Percentiles rank a stretch among this genome's conserved stretches.
Evolutionary conservation across 2,888 invertebrate genomes (phyloP).

Genomic region (Cartodere bifasciata): DNA sequence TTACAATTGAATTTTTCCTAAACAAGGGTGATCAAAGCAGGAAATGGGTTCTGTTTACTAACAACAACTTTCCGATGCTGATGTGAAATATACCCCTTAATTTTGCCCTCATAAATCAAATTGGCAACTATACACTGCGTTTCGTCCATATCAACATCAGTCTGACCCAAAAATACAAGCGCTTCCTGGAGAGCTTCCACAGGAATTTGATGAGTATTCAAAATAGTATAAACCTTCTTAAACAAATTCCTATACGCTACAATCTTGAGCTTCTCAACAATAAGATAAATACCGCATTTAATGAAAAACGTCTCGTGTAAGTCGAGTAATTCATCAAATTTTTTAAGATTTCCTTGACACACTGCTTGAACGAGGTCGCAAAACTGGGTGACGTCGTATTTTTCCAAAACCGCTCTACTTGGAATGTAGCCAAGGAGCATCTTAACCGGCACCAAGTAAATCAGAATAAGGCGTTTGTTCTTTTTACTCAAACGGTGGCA

Average conservation of each 20-base stretch:
- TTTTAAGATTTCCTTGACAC: conserved; percentile 75
- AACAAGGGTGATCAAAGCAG: conserved; percentile 53
- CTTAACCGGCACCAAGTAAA: conserved; percentile 92
- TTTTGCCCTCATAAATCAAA: conserved; percentile 91
- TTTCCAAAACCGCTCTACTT: conserved; percentile 62
- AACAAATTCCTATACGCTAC: conserved; percentile 93
- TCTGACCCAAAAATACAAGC: conserved; percentile 65
- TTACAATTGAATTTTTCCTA: conserved; percentile 20
- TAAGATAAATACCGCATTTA: conserved; percentile 91
- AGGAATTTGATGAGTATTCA: conserved; percentile 78
- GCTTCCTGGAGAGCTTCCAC: conserved; percentile 74
- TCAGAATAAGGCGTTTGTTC: conserved; percentile 86
- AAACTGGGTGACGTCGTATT: conserved; percentile 85
- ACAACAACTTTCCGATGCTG: conserved; percentile 95
- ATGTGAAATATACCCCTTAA: conserved; percentile 96
- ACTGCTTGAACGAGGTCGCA: conserved; percentile 80
- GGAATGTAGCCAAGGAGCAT: conserved; percentile 96
- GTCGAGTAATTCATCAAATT: conserved; percentile 73
- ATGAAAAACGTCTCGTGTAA: conserved; percentile 88
- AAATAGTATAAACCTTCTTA: conserved; percentile 72
- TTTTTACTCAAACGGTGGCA: conserved; percentile 69
- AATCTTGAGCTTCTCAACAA: conserved; percentile 91
- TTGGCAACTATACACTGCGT: conserved; percentile 94
- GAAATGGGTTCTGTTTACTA: conserved; percentile 95
- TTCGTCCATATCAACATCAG: conserved; percentile 85